Evolutionary conservation across 1,140 invertebrate genomes (phyloP).

Genomic region (Vollenhovia emeryi): DNA sequence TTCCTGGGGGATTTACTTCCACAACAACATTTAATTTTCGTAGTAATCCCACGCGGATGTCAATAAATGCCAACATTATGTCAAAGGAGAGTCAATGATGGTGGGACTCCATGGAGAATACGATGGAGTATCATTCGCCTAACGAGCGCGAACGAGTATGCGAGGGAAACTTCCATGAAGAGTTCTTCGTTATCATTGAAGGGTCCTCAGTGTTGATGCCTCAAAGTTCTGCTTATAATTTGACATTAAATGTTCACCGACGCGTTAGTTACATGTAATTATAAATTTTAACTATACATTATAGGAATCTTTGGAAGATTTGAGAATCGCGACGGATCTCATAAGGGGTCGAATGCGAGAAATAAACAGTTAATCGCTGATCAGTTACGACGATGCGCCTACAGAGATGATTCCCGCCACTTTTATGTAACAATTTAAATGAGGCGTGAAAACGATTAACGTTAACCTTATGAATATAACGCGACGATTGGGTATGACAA

Average conservation of each 20-base stretch:
- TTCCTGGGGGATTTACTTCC: not conserved
- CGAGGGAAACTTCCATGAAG: not conserved
- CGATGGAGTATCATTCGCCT: conserved; percentile 25
- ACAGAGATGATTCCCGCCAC: not conserved
- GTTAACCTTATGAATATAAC: conserved; percentile 32
- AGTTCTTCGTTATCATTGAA: not conserved
- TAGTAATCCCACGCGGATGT: not conserved
- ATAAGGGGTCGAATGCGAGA: not conserved
- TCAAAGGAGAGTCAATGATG: conserved; percentile 19
- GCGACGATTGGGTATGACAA: conserved; percentile 49
- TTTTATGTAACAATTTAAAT: conserved; percentile 24
- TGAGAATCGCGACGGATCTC: not conserved
- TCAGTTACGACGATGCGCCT: not conserved
- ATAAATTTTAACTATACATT: not conserved
- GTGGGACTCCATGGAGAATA: conserved; percentile 9
- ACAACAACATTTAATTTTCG: conserved; percentile 26
- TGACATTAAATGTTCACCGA: conserved; percentile 32
- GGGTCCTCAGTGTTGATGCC: not conserved
- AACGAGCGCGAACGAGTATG: conserved; percentile 11
- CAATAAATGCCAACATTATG: conserved; percentile 1
- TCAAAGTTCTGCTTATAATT: conserved; percentile 27
- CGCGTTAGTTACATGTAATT: not conserved
- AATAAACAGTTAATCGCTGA: not conserved
- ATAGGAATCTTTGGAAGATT: not conserved
- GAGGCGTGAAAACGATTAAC: conserved; percentile 31